These are phyloP conservation scores for Paralinhomoeus sp. DNA, from an alignment of 2,888 invertebrate species.

Conservation along the genomic window DNA sequence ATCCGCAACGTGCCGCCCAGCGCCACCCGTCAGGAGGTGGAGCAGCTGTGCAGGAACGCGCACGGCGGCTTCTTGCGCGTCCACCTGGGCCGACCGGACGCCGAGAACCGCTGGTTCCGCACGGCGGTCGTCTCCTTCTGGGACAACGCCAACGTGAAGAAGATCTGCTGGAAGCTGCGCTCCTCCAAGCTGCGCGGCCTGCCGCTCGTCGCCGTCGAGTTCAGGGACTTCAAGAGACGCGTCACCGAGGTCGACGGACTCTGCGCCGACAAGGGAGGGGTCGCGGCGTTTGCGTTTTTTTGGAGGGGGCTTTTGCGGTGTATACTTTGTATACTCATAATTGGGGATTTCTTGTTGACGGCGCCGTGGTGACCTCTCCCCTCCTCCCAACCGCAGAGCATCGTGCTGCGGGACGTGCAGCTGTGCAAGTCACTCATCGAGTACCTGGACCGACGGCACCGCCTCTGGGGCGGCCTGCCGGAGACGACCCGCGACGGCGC, in stretches of 20 bases:
- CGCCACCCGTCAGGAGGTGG: conserved; percentile 4
- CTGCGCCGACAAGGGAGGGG: conserved; percentile 7
- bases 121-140: conserved; percentile 5
- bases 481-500: not conserved
- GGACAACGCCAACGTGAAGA: conserved; percentile 5
- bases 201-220: conserved; percentile 2
- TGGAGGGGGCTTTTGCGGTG: too few species aligned
- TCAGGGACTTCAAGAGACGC: conserved; percentile 3
- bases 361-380: too few species aligned
- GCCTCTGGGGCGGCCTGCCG: conserved; percentile 3
- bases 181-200: not conserved
- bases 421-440: conserved; percentile 7
- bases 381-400: too few species aligned
- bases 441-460: conserved; percentile 3
- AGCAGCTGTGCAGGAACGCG: conserved; percentile 1
- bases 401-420: conserved; percentile 7
- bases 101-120: conserved; percentile 1
- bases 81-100: conserved; percentile 2
- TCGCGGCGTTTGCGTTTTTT: too few species aligned
- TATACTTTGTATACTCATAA: too few species aligned
- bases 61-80: conserved; percentile 7
- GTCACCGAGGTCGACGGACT: conserved; percentile 4
- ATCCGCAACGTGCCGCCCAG: conserved; percentile 5
- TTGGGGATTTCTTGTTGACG: too few species aligned
- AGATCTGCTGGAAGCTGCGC: conserved; percentile 4